A percentile compares a stretch with the other conserved stretches of the same genome.
These are phyloP conservation scores for Drepanosiphum platanoidis DNA, from an alignment of 2,888 invertebrate species.

Conservation along the genomic window DNA sequence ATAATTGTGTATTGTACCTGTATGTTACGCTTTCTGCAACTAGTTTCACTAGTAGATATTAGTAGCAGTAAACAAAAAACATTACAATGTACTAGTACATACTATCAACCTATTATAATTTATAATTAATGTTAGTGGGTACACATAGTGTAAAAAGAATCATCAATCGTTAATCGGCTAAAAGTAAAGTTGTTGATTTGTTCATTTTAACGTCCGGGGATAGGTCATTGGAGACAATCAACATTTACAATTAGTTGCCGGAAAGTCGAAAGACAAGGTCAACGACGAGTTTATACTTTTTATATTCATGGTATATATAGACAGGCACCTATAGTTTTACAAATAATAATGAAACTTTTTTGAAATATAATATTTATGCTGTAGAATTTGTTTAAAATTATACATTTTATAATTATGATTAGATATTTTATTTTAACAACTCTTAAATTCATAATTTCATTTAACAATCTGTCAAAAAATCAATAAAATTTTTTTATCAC, in stretches of 20 bases:
- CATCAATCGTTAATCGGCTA: not conserved
- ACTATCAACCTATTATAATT: not conserved
- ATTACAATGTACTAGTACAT: not conserved
- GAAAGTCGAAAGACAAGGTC: not conserved
- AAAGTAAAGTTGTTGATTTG: constrained; percentile 2
- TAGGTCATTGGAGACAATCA: not conserved
- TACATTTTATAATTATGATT: too few species aligned
- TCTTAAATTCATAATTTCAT: too few species aligned
- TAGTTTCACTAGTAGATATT: constrained; percentile 10
- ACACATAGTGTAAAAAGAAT: not conserved
- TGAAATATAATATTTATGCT: too few species aligned
- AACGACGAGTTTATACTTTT: not conserved
- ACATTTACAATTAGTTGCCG: not conserved
- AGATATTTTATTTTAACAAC: too few species aligned
- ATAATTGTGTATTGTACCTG: not conserved
- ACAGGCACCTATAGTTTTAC: too few species aligned
- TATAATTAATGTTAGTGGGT: not conserved
- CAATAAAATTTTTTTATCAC: too few species aligned
- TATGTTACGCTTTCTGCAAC: constrained; percentile 51
- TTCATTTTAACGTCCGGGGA: not conserved
- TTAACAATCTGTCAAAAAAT: too few species aligned
- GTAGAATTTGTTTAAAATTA: too few species aligned
- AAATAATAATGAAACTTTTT: too few species aligned
- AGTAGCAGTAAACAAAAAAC: not conserved
- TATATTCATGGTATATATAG: too few species aligned